Conservation (phyloP, 2,888 invertebrate genomes). For the Oxycera nigricornis region DNA sequence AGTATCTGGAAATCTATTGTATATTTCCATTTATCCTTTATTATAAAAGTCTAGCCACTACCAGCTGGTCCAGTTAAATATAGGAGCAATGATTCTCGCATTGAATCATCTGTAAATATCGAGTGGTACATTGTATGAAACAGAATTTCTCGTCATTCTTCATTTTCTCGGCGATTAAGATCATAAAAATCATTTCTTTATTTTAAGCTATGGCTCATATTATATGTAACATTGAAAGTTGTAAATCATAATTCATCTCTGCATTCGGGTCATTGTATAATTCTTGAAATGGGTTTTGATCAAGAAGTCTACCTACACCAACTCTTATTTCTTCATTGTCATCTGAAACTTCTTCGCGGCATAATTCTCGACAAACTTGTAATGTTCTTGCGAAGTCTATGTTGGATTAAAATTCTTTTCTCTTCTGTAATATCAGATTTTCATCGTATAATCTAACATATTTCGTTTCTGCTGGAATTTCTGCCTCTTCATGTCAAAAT, state of each 20-base stretch:
- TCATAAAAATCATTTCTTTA: neutral
- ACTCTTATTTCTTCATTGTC: conserved; percentile 10
- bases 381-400: conserved; percentile 53
- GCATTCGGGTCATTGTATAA: conserved; percentile 28
- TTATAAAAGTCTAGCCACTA: neutral
- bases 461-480: neutral
- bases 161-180: neutral
- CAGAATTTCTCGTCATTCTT: conserved; percentile 12
- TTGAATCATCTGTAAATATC: neutral
- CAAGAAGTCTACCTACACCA: conserved; percentile 1
- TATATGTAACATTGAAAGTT: neutral
- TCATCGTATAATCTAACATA: neutral
- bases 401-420: conserved; percentile 53
- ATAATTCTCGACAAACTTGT: conserved; percentile 47
- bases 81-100: neutral
- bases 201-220: conserved; percentile 13
- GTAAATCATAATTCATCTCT: conserved; percentile 16
- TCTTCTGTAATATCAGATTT: neutral
- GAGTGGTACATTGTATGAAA: neutral
- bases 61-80: conserved; percentile 1
- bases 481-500: neutral
- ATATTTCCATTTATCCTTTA: neutral
- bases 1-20: neutral
- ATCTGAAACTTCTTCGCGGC: conserved; percentile 41
- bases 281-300: conserved; percentile 11